Percentiles rank a stretch among this genome's conserved stretches.
phyloP scores from a whole-genome alignment of 2,113 vertebrate genomes.

The Cynocephalus volans region DNA sequence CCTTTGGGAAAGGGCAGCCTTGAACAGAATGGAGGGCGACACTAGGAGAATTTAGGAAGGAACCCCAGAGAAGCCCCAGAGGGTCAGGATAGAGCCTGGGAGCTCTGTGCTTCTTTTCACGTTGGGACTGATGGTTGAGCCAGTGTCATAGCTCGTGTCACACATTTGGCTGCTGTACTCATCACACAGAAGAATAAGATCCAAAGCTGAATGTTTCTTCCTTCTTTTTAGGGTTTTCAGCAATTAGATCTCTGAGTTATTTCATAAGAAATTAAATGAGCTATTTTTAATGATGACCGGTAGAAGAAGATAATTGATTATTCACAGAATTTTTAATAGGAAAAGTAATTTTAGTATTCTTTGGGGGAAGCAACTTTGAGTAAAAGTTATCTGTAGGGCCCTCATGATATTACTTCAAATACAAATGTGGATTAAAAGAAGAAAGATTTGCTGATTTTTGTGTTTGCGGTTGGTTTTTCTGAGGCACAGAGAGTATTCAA shows the following conservation, averaged over 20 bases:
- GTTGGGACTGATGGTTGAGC: not conserved
- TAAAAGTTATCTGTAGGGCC: not conserved
- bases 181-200: not conserved
- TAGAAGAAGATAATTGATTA: not conserved
- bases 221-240: not conserved
- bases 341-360: slow-evolving; percentile 57
- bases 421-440: slow-evolving; percentile 2
- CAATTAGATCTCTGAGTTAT: not conserved
- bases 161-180: not conserved
- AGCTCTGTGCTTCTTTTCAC: not conserved
- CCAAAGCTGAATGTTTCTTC: not conserved
- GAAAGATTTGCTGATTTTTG: not conserved
- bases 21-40: not conserved
- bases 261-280: not conserved
- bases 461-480: not conserved
- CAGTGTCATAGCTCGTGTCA: not conserved
- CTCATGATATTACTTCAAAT: slow-evolving; percentile 2
- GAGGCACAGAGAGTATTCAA: not conserved
- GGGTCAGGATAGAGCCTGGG: not conserved
- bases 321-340: slow-evolving; percentile 2
- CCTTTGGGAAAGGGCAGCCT: not conserved
- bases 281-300: slow-evolving; percentile 50
- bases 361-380: not conserved
- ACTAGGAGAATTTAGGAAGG: not conserved
- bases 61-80: not conserved